Percentiles rank a stretch among this genome's conserved stretches.
phyloP scores from a whole-genome alignment of 2,888 invertebrate species.

The Philopedon plagiatum region DNA sequence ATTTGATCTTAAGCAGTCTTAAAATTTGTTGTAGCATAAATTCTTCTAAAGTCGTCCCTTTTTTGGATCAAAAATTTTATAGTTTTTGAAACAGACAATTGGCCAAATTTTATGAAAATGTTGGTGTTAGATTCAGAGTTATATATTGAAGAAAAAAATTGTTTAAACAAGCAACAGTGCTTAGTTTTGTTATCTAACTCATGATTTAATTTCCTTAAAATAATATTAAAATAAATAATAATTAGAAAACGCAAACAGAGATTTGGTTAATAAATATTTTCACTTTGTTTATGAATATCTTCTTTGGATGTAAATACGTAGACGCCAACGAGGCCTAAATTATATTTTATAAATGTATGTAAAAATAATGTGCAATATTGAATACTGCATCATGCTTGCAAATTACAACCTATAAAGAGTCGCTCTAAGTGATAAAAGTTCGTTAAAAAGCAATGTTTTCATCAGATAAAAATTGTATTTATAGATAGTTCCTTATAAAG shows the following conservation, averaged over 20 bases:
- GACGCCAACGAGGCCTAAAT: not conserved
- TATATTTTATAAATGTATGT: constrained; percentile 2
- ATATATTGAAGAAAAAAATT: no score
- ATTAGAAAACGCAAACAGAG: not conserved
- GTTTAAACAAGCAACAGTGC: no score
- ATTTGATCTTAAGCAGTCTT: not conserved
- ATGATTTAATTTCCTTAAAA: no score
- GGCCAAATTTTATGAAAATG: no score
- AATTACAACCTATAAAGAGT: constrained; percentile 31
- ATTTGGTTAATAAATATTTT: not conserved
- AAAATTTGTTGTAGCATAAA: no score
- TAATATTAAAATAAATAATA: no score
- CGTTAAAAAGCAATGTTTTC: constrained; percentile 45
- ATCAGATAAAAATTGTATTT: constrained; percentile 22
- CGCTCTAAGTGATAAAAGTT: constrained; percentile 39
- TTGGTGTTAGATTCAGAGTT: no score
- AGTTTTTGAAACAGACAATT: no score
- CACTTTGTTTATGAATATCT: not conserved
- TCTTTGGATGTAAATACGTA: constrained; percentile 16
- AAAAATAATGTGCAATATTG: not conserved
- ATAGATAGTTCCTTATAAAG: constrained; percentile 39
- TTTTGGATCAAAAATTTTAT: no score
- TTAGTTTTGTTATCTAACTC: no score
- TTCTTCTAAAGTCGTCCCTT: no score
- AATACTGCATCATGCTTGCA: constrained; percentile 3